phyloP scores from a whole-genome alignment of 1,140 invertebrate species.

The Drosophila yakuba region DNA sequence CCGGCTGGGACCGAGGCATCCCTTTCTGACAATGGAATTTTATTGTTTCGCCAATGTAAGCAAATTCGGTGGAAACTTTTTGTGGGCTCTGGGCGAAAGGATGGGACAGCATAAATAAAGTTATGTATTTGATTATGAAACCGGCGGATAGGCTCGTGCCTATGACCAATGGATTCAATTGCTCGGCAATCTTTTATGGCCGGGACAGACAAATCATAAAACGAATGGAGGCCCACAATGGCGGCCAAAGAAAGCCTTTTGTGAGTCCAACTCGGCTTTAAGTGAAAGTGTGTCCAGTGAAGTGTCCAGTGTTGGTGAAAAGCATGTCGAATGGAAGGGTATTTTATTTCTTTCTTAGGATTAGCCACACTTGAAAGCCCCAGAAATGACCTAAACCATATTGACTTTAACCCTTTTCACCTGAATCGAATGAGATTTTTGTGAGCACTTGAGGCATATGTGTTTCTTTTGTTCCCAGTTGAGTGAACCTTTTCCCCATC shows the following conservation, averaged over 20 bases:
- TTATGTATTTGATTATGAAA: slow-evolving; percentile 78
- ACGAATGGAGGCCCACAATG: slow-evolving; percentile 14
- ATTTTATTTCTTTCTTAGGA: slow-evolving; percentile 20
- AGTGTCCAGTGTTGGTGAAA: slow-evolving; percentile 32
- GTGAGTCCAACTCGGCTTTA: slow-evolving; percentile 62
- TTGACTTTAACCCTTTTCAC: slow-evolving; percentile 37
- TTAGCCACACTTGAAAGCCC: slow-evolving; percentile 1
- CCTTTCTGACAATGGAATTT: slow-evolving; percentile 71
- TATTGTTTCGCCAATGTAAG: slow-evolving; percentile 78
- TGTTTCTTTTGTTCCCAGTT: slow-evolving; percentile 16
- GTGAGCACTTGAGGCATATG: slow-evolving; percentile 22
- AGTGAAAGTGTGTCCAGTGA: slow-evolving; percentile 69
- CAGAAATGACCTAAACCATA: slow-evolving; percentile 17
- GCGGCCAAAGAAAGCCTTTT: slow-evolving; percentile 49
- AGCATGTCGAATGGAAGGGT: slow-evolving; percentile 11
- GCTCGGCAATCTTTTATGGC: slow-evolving; percentile 56
- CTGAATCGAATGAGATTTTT: slow-evolving; percentile 17
- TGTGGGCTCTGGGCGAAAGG: slow-evolving; percentile 3
- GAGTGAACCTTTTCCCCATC: slow-evolving; percentile 17
- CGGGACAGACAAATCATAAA: slow-evolving; percentile 39
- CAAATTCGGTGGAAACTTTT: slow-evolving; percentile 69
- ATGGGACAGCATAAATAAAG: slow-evolving; percentile 62
- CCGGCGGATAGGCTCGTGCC: slow-evolving; percentile 34
- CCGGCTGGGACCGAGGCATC: slow-evolving; percentile 42
- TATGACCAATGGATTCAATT: slow-evolving; percentile 68